Percentiles rank a stretch among this genome's conserved stretches.
Conservation (phyloP, 2,113 vertebrate species). For the Oreocharis arfaki region DNA sequence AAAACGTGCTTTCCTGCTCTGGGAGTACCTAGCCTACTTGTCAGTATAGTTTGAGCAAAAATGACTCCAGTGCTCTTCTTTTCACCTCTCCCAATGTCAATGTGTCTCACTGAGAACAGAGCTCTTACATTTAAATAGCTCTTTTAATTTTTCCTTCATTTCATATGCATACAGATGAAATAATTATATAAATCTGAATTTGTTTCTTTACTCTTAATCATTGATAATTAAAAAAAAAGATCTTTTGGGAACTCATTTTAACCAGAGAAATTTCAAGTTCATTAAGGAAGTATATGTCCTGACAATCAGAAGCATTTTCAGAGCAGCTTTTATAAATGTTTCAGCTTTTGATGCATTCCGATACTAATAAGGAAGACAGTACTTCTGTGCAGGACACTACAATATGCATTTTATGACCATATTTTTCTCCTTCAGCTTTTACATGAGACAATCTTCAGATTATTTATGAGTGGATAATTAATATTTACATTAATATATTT, state of each 20-base stretch:
- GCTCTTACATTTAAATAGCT: not conserved
- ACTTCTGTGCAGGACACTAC: not conserved
- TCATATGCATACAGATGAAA: not conserved
- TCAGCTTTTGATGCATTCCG: not conserved
- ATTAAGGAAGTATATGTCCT: not conserved
- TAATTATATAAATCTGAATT: not conserved
- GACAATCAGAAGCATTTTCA: not conserved
- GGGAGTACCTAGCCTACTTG: not conserved
- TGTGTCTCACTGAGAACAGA: not conserved
- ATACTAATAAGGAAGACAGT: not conserved
- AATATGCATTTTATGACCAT: not conserved
- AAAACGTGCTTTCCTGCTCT: not conserved
- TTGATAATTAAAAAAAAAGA: not conserved
- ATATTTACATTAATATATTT: slow-evolving; percentile 12
- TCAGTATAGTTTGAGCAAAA: not conserved
- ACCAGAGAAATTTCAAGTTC: not conserved
- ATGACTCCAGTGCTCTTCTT: not conserved
- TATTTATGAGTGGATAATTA: not conserved
- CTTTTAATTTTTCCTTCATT: not conserved
- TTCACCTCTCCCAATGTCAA: not conserved
- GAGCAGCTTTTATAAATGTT: not conserved
- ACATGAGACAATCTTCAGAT: not conserved
- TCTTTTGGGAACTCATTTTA: not conserved
- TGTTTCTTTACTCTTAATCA: not conserved
- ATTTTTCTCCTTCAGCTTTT: not conserved